These are phyloP conservation scores for Periophthalmodon schlosseri DNA, from an alignment of 2,113 vertebrate genomes.

Conservation along the genomic window DNA sequence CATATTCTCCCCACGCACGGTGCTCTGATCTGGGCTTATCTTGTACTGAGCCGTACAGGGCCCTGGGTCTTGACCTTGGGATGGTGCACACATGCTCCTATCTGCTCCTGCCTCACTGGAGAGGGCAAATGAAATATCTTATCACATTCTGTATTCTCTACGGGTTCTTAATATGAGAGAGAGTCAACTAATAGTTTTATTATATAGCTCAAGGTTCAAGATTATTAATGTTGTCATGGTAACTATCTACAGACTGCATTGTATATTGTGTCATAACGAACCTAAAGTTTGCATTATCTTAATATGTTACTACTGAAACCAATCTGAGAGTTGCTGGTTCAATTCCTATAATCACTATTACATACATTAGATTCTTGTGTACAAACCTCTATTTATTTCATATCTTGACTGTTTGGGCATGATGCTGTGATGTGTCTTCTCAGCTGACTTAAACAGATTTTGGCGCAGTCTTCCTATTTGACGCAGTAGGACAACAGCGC, in stretches of 20 bases:
- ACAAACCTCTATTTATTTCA: too few relatives aligned
- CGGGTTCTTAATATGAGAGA: neutral
- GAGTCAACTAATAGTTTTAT: neutral
- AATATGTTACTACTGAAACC: too few relatives aligned
- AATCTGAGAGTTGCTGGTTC: too few relatives aligned
- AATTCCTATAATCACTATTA: too few relatives aligned
- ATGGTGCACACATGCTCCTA: neutral
- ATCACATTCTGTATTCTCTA: neutral
- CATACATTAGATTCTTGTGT: too few relatives aligned
- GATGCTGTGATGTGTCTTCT: too few relatives aligned
- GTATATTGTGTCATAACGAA: too few relatives aligned
- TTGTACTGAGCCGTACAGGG: constrained; percentile 19
- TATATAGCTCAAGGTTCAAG: neutral
- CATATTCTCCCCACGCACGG: constrained; percentile 7
- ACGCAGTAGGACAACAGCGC: too few relatives aligned
- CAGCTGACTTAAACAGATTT: too few relatives aligned
- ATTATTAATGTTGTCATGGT: neutral
- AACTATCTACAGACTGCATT: neutral
- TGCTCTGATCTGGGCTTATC: constrained; percentile 7
- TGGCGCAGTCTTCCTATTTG: too few relatives aligned
- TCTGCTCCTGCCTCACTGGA: neutral
- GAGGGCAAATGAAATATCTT: neutral
- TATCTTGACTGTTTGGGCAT: too few relatives aligned
- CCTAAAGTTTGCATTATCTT: too few relatives aligned
- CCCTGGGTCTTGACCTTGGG: constrained; percentile 9